These are phyloP conservation scores for Chymomyza fuscimana DNA, from an alignment of 2,888 invertebrate genomes.

Conservation along the genomic window DNA sequence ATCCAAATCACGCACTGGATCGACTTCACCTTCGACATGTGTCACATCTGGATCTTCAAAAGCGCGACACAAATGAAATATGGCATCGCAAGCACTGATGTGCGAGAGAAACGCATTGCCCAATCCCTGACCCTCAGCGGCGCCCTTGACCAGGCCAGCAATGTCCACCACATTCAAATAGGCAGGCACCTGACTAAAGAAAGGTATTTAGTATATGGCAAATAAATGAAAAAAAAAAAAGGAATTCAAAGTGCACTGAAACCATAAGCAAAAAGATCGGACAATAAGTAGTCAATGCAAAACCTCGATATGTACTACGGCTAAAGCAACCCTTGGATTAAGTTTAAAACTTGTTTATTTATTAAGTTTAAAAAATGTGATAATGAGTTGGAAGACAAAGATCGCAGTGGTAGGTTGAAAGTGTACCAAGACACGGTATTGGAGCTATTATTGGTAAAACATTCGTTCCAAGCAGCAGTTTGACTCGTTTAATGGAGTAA, in stretches of 20 bases:
- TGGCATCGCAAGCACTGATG: conserved; percentile 98
- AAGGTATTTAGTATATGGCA: conserved; percentile 3
- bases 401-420: too few relatives aligned
- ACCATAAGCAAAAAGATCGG: not conserved
- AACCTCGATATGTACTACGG: too few relatives aligned
- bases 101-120: conserved; percentile 99
- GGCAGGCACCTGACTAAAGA: conserved; percentile 96
- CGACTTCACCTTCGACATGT: conserved; percentile 98
- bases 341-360: too few relatives aligned
- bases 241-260: not conserved
- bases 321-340: too few relatives aligned
- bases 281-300: too few relatives aligned
- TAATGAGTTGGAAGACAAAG: too few relatives aligned
- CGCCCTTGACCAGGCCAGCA: conserved; percentile 98
- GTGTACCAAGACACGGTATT: too few relatives aligned
- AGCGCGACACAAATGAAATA: conserved; percentile 97
- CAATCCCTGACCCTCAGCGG: conserved; percentile 93
- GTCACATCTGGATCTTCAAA: conserved; percentile 99
- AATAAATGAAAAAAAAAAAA: conserved; percentile 1
- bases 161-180: conserved; percentile 99
- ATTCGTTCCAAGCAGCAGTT: too few relatives aligned
- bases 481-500: too few relatives aligned
- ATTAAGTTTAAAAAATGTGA: too few relatives aligned
- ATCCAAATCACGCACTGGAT: conserved; percentile 97
- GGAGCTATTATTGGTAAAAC: too few relatives aligned